Conservation (phyloP, 2,888 invertebrate genomes). For the Chrysomela aeneicollis region DNA sequence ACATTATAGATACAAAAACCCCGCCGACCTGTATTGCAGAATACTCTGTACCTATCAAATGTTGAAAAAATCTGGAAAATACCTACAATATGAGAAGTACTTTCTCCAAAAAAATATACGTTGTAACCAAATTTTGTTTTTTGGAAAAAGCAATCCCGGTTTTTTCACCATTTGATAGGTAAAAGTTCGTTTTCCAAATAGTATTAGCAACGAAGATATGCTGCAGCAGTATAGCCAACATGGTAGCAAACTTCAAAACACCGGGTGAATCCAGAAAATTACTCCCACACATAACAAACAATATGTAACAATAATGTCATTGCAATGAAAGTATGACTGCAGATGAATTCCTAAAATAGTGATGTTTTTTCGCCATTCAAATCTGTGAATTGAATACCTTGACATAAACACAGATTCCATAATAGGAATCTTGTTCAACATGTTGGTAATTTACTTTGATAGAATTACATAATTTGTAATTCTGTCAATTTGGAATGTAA, state of each 20-base stretch:
- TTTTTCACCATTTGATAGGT: conserved; percentile 49
- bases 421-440: not conserved
- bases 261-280: conserved; percentile 60
- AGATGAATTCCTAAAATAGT: not conserved
- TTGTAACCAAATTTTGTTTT: no score
- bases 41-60: conserved; percentile 53
- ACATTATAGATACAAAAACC: conserved; percentile 56
- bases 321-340: not conserved
- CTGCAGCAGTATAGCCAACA: conserved; percentile 62
- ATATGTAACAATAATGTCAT: conserved; percentile 52
- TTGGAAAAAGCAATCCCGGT: conserved; percentile 22
- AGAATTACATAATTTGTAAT: not conserved
- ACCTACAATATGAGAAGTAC: conserved; percentile 15
- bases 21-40: conserved; percentile 58
- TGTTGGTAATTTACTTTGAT: not conserved
- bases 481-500: not conserved
- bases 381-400: not conserved
- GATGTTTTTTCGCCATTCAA: not conserved
- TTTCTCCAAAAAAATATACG: conserved; percentile 10
- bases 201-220: conserved; percentile 60
- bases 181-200: conserved; percentile 40
- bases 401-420: not conserved
- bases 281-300: conserved; percentile 61
- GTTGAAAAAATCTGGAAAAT: conserved; percentile 26
- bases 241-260: conserved; percentile 58